Evolutionary conservation across 2,797 vertebrate species (phyloP).

Genomic region (Poecilia velifera): DNA sequence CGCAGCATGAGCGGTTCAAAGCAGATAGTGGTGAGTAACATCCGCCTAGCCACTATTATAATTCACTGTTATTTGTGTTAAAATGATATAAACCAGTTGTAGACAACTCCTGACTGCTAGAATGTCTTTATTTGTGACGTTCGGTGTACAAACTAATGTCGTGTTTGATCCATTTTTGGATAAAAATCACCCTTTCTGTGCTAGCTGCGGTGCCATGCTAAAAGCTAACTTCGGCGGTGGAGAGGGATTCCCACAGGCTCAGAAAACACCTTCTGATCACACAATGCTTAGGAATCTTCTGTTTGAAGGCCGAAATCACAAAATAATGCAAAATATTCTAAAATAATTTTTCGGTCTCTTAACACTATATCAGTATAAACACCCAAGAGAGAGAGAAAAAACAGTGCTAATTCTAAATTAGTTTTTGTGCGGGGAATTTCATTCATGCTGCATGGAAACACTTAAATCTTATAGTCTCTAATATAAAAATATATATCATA

Average conservation of each 20-base stretch:
- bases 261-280: neutral
- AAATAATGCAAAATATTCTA: fast-evolving
- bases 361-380: neutral
- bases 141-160: fast-evolving
- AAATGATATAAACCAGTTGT: fast-evolving
- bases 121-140: neutral
- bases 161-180: neutral
- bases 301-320: neutral
- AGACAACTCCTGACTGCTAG: fast-evolving
- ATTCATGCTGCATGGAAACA: neutral
- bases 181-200: conserved; percentile 4
- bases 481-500: too few relatives aligned
- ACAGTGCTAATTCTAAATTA: neutral
- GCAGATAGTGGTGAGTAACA: conserved; percentile 88
- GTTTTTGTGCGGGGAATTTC: neutral
- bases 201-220: conserved; percentile 21
- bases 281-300: neutral
- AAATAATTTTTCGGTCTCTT: neutral
- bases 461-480: neutral
- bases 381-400: neutral
- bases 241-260: neutral
- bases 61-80: neutral
- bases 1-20: conserved; percentile 88
- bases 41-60: fast-evolving
- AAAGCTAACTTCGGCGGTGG: conserved; percentile 41